These are phyloP conservation scores for Magallana gigas DNA, from an alignment of 1,140 invertebrate species.

Conservation along the genomic window DNA sequence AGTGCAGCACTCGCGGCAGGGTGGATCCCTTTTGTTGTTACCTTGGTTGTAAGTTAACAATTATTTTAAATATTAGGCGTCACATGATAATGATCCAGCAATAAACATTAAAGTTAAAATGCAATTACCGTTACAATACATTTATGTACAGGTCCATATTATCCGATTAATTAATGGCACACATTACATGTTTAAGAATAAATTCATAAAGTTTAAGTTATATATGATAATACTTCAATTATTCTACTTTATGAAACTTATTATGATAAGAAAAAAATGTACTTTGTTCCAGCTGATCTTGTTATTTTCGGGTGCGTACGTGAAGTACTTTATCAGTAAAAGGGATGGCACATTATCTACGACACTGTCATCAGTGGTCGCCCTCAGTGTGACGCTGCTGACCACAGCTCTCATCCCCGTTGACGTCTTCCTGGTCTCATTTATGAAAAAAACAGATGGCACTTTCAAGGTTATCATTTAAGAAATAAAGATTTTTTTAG, in stretches of 20 bases:
- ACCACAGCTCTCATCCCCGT: conserved; percentile 79
- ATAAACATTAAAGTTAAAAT: too few species aligned
- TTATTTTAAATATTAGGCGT: not conserved
- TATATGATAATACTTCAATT: not conserved
- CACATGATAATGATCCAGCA: not conserved
- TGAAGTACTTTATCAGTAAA: conserved; percentile 76
- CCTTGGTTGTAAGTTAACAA: conserved; percentile 72
- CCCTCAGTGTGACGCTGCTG: conserved; percentile 77
- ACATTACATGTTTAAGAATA: not conserved
- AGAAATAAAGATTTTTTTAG: not conserved
- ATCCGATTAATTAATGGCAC: too few species aligned
- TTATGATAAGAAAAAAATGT: too few species aligned
- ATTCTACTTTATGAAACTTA: not conserved
- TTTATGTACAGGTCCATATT: too few species aligned
- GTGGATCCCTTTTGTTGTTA: conserved; percentile 77
- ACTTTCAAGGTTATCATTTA: conserved; percentile 75
- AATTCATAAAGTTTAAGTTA: not conserved
- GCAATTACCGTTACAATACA: too few species aligned
- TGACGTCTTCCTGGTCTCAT: conserved; percentile 81
- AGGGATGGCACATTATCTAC: conserved; percentile 76
- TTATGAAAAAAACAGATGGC: conserved; percentile 80
- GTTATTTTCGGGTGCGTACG: conserved; percentile 78
- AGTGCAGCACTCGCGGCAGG: conserved; percentile 72
- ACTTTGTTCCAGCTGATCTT: conserved; percentile 75
- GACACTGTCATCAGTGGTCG: conserved; percentile 75